Evolutionary conservation across 2,888 invertebrate species (phyloP).

Genomic region (Cremastinae sp.): DNA sequence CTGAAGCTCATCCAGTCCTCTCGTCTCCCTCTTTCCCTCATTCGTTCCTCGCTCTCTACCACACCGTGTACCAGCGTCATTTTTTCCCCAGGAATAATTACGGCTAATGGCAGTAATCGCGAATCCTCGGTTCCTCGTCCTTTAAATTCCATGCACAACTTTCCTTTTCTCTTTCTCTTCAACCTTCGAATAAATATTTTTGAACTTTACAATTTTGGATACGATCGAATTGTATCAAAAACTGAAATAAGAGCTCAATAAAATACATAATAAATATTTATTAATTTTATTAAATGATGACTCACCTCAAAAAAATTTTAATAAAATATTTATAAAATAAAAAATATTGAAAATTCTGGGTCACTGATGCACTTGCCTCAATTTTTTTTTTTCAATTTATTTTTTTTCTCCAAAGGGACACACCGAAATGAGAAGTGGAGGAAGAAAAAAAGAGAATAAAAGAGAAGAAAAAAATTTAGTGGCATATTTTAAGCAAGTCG

Average conservation of each 20-base stretch:
- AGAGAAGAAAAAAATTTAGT: slow-evolving; percentile 17
- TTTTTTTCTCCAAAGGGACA: background rate
- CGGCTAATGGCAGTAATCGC: slow-evolving; percentile 75
- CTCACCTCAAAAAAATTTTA: too few species aligned
- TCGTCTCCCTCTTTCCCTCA: background rate
- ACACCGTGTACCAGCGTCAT: slow-evolving; percentile 64
- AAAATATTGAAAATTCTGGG: background rate
- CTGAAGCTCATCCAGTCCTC: slow-evolving; percentile 62
- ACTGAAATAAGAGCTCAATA: too few species aligned
- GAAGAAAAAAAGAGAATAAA: background rate
- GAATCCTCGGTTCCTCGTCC: slow-evolving; percentile 60
- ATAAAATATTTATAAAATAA: too few species aligned
- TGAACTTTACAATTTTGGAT: too few species aligned
- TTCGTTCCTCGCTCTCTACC: slow-evolving; percentile 10
- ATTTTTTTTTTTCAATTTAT: too few species aligned
- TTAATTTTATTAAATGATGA: too few species aligned
- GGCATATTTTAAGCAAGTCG: slow-evolving; percentile 35
- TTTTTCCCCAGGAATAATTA: slow-evolving; percentile 71
- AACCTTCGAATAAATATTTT: background rate
- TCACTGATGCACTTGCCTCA: too few species aligned
- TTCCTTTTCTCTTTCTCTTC: background rate
- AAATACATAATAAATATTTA: too few species aligned
- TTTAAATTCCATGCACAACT: background rate
- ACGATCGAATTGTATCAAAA: too few species aligned
- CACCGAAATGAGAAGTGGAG: slow-evolving; percentile 8